Evolutionary conservation across 2,113 vertebrate species (phyloP), one percentile per base, ranked within the genome.

Genomic region (Lepisosteus oculatus): DNA sequence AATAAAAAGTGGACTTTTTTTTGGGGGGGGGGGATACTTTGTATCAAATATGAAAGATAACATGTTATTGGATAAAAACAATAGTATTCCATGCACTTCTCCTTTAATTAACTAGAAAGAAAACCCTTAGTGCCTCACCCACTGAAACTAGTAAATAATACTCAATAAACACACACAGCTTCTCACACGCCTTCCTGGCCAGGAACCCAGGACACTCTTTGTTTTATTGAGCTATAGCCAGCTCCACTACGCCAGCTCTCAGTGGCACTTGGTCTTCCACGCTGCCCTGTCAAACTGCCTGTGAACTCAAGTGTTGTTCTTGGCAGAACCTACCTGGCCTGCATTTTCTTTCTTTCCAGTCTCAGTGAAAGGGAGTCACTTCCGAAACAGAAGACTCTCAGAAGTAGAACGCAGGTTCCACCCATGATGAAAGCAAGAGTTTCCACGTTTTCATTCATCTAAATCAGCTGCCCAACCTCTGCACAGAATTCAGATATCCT

Each of bases 291-390:
- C 79, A 77, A 69, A 76, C 71, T 29, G 69, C 76, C 74, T 72
- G 64, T 68, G 74, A 70, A 73, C 61, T 73, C 45, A 63, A 81
- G 76, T 67, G 74, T 77, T 79, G 72, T 72, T 78, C 68, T 78
- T 77, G 74, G 76, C 78, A 79, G 76, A 68, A 12, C 65, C 41
- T 69, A 8, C 57, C 56, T 63, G 64, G 68, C 68, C 72, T 67
- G 66, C 15, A 5, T 67, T 44, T 47, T 71, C 59, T 43, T 15
- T 5, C 57, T 43, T 44, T 41, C 57, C 65, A 70, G 56, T 15
- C 69, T 44, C 68, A 44, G 47, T 43, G 61, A 61, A 57, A 69
- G 14, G 17, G 51, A n/a, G 29, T 29, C 8, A 6, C 9, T 55
- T 68, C n/a, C 45, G 29, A 54, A 29, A 68, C 47, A 68, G 54